These are phyloP conservation scores for Masnerella sp. DNA, from an alignment of 2,888 invertebrate species.

Conservation along the genomic window DNA sequence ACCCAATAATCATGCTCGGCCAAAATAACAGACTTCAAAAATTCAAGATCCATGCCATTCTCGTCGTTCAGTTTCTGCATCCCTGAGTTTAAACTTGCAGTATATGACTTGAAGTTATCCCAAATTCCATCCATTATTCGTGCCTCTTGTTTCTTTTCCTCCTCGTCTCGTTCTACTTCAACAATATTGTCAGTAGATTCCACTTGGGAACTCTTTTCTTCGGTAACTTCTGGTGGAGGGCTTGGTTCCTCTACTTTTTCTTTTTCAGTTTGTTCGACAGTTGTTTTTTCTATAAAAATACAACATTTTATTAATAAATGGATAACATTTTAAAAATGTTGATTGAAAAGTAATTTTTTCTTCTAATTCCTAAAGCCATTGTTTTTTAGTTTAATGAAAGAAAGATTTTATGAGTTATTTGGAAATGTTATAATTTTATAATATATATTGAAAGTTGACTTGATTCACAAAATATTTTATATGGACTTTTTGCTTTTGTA, in stretches of 20 bases:
- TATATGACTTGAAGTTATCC: slow-evolving; percentile 87
- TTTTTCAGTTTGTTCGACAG: slow-evolving; percentile 61
- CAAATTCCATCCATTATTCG: slow-evolving; percentile 85
- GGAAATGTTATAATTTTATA: no score
- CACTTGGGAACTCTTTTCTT: slow-evolving; percentile 62
- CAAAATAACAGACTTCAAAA: slow-evolving; percentile 73
- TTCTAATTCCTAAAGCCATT: no score
- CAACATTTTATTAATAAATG: no score
- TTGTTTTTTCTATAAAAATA: slow-evolving; percentile 64
- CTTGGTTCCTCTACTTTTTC: slow-evolving; percentile 68
- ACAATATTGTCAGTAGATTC: slow-evolving; percentile 62
- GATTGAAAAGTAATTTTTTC: no score
- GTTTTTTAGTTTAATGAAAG: no score
- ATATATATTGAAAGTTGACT: no score
- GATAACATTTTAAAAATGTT: no score
- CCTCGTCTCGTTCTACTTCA: slow-evolving; percentile 70
- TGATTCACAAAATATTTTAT: no score
- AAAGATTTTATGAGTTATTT: no score
- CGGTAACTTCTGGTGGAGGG: slow-evolving; percentile 68
- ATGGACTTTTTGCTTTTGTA: no score
- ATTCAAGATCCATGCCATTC: slow-evolving; percentile 63
- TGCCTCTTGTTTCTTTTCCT: slow-evolving; percentile 80
- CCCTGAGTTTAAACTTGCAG: slow-evolving; percentile 82
- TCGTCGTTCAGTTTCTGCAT: slow-evolving; percentile 45
- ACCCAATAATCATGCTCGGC: slow-evolving; percentile 87